Conservation (phyloP, 2,113 vertebrate species). For the Thunnus maccoyii region DNA sequence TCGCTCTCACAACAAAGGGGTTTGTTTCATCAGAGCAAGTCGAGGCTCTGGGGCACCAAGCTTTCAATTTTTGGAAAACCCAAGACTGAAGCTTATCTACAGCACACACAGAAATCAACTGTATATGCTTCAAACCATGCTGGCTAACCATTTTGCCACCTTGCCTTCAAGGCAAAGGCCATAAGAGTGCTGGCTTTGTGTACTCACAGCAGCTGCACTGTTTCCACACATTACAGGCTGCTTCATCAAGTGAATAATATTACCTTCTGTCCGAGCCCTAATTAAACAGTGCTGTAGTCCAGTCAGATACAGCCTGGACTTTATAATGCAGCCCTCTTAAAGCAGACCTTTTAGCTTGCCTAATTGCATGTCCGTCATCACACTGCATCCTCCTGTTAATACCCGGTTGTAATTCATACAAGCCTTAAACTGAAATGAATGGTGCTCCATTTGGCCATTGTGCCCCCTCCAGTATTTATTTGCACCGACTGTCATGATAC, state of each 20-base stretch:
- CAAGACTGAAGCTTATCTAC: constrained; percentile 61
- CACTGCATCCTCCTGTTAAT: constrained; percentile 58
- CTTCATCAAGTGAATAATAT: constrained; percentile 78
- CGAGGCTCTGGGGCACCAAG: constrained; percentile 54
- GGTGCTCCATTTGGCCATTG: constrained; percentile 42
- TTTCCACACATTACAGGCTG: constrained; percentile 73
- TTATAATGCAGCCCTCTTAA: constrained; percentile 63
- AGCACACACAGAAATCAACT: constrained; percentile 46
- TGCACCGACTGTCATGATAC: constrained; percentile 27
- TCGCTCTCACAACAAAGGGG: constrained; percentile 78
- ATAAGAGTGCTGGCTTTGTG: constrained; percentile 73
- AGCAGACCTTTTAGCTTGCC: constrained; percentile 72
- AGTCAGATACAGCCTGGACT: constrained; percentile 67
- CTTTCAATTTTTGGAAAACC: constrained; percentile 69
- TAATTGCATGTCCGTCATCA: constrained; percentile 67
- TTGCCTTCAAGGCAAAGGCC: constrained; percentile 68
- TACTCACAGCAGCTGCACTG: constrained; percentile 75
- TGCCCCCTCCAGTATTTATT: constrained; percentile 42
- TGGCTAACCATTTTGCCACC: constrained; percentile 63
- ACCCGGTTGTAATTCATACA: constrained; percentile 54
- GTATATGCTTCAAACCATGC: constrained; percentile 40
- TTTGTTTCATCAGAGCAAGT: constrained; percentile 73
- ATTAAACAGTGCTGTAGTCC: constrained; percentile 73
- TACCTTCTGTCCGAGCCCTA: constrained; percentile 72
- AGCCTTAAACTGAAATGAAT: constrained; percentile 55